Conservation (phyloP, 2,113 vertebrate species). For the Gnathochromis pfefferi region DNA sequence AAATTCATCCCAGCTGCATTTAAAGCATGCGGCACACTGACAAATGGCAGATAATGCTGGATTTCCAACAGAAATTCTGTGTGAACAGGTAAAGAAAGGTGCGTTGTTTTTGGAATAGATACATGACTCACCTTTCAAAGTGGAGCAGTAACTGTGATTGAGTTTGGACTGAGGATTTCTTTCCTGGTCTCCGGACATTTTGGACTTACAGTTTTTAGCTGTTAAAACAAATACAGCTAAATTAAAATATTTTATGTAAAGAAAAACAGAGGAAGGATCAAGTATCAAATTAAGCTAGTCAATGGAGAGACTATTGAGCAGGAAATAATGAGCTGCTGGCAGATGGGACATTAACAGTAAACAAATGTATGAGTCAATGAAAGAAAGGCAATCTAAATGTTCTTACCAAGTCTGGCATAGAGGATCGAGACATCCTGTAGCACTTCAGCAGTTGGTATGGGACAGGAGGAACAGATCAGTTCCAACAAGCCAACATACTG, state of each 20-base stretch:
- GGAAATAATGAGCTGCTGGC: neutral
- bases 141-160: constrained; percentile 50
- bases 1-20: neutral
- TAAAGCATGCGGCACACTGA: neutral
- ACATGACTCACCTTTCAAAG: constrained; percentile 63
- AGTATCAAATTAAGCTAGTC: neutral
- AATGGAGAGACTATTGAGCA: neutral
- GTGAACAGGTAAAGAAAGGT: neutral
- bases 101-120: neutral
- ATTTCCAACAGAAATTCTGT: neutral
- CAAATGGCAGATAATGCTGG: neutral
- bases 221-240: neutral
- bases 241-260: neutral
- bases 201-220: constrained; percentile 51
- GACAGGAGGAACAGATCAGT: constrained; percentile 54
- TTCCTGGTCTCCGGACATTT: constrained; percentile 42
- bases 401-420: constrained; percentile 70
- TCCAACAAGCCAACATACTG: constrained; percentile 73
- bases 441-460: constrained; percentile 55
- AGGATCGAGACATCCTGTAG: constrained; percentile 72
- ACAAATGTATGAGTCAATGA: neutral
- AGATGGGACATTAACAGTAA: neutral
- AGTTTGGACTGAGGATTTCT: neutral
- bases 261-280: neutral
- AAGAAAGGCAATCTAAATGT: neutral